These are phyloP conservation scores for Dicerorhinus sumatrensis DNA, from an alignment of 2,113 vertebrate species.

Conservation along the genomic window DNA sequence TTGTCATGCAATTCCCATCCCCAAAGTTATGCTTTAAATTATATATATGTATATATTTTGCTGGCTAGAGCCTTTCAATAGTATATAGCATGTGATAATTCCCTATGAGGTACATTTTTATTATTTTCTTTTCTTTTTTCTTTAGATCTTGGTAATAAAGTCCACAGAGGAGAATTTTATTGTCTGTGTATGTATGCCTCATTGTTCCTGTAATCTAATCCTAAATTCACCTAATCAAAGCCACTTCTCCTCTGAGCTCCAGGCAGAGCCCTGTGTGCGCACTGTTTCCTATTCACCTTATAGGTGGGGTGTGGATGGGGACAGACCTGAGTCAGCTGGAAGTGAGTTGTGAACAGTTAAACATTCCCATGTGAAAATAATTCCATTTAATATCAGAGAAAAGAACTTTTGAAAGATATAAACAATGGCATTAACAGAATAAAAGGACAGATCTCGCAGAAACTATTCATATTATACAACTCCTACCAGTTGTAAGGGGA, in stretches of 20 bases:
- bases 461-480: slow-evolving; percentile 1
- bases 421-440: background rate
- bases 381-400: background rate
- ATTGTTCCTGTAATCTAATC: background rate
- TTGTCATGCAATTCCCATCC: background rate
- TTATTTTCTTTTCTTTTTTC: background rate
- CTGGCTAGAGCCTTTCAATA: background rate
- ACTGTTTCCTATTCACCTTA: background rate
- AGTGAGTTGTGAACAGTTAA: background rate
- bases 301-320: background rate
- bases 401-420: slow-evolving; percentile 15
- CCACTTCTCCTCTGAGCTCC: background rate
- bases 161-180: background rate
- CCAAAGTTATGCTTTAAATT: background rate
- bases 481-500: slow-evolving; percentile 6
- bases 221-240: background rate
- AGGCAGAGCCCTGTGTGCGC: rapidly evolving
- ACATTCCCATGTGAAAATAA: background rate
- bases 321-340: background rate
- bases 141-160: background rate
- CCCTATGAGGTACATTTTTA: background rate
- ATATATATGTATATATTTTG: too few relatives aligned
- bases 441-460: background rate
- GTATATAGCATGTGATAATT: rapidly evolving
- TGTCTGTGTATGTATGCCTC: background rate